These are phyloP conservation scores for Myotis daubentonii DNA, from an alignment of 2,797 vertebrate genomes.

Conservation along the genomic window DNA sequence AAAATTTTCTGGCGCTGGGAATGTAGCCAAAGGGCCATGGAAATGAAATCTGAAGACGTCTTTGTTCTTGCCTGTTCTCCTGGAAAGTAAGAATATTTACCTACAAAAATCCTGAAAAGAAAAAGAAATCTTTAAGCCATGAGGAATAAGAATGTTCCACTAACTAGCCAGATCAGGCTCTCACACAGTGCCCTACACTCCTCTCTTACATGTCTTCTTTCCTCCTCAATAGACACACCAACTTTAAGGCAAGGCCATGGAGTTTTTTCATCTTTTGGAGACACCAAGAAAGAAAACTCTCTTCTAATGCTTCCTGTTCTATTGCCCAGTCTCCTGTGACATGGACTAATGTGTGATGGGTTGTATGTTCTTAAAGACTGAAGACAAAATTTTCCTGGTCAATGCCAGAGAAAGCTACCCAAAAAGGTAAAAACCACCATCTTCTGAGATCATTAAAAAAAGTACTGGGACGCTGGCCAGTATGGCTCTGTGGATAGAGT, in stretches of 20 bases:
- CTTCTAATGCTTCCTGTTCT: neutral
- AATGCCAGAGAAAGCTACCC: neutral
- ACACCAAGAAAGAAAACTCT: neutral
- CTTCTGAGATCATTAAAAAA: neutral
- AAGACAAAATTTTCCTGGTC: neutral
- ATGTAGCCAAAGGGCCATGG: neutral
- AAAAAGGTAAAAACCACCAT: neutral
- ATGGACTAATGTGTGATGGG: neutral
- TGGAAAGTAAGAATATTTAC: neutral
- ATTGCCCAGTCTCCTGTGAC: neutral
- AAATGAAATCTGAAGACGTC: constrained; percentile 12
- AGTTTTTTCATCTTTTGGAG: neutral
- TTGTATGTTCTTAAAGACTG: neutral
- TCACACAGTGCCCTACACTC: neutral
- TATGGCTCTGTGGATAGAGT: no score
- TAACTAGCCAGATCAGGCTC: neutral
- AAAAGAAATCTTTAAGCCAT: neutral
- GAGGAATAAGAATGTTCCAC: neutral
- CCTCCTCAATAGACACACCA: neutral
- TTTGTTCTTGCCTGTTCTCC: neutral
- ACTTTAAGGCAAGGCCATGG: neutral
- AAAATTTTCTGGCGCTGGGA: neutral
- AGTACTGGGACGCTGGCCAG: neutral
- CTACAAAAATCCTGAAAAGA: neutral
- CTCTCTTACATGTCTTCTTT: neutral